Percentiles rank a stretch among this genome's conserved stretches.
These are phyloP conservation scores for Liodrosophila aerea DNA, from an alignment of 2,888 invertebrate genomes.

Conservation along the genomic window DNA sequence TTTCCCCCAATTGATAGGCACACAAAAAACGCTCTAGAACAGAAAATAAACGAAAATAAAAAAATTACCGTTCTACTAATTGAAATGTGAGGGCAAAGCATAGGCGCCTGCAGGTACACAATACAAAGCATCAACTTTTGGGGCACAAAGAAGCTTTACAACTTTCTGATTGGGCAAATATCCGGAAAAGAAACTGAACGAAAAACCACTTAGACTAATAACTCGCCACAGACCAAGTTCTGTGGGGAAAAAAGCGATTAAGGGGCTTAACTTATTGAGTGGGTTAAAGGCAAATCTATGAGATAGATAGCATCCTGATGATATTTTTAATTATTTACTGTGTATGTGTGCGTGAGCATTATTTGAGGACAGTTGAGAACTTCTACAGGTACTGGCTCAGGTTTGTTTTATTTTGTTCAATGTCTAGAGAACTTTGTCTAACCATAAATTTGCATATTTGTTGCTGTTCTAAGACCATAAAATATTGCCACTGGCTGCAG, in stretches of 20 bases:
- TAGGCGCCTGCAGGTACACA: slow-evolving; percentile 33
- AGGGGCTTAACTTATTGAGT: slow-evolving; percentile 20
- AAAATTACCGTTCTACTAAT: slow-evolving; percentile 47
- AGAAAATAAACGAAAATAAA: slow-evolving; percentile 3
- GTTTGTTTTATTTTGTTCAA: slow-evolving; percentile 29
- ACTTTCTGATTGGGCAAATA: slow-evolving; percentile 64
- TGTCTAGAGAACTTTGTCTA: slow-evolving; percentile 62
- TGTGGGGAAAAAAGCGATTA: slow-evolving; percentile 9
- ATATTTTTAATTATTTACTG: too few species aligned
- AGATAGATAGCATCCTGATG: not conserved
- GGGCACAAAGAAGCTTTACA: slow-evolving; percentile 50
- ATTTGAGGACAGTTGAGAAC: too few species aligned
- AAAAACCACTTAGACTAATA: slow-evolving; percentile 62
- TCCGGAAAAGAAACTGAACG: slow-evolving; percentile 28
- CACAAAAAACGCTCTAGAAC: not conserved
- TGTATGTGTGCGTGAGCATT: too few species aligned
- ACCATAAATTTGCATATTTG: slow-evolving; percentile 68
- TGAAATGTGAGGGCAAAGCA: slow-evolving; percentile 49
- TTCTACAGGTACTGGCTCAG: slow-evolving; percentile 4
- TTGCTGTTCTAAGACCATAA: slow-evolving; percentile 42
- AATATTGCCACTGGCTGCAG: slow-evolving; percentile 49
- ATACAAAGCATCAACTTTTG: slow-evolving; percentile 16
- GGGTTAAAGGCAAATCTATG: not conserved
- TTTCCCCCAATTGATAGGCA: slow-evolving; percentile 61
- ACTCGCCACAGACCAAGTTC: slow-evolving; percentile 32